Conservation (phyloP, 2,888 invertebrate species). For the Mimachlamys varia region DNA sequence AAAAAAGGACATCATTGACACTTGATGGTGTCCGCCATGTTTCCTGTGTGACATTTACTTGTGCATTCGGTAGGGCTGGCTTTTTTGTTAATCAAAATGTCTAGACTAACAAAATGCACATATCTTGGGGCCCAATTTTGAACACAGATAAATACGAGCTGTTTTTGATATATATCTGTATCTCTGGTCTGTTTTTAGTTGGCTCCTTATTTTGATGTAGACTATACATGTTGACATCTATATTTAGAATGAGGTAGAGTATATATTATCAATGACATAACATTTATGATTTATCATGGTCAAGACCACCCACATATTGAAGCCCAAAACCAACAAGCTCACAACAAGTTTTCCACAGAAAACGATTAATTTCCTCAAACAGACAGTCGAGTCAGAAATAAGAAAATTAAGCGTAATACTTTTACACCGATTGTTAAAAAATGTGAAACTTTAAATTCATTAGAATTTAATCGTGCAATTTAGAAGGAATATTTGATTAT, state of each 20-base stretch:
- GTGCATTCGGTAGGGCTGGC: not conserved
- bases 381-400: not conserved
- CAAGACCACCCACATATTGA: not conserved
- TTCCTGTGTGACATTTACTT: not conserved
- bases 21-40: too few species aligned
- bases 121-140: not conserved
- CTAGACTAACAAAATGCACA: not conserved
- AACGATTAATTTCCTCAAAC: not conserved
- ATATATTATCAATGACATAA: not conserved
- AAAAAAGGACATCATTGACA: too few species aligned
- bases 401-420: not conserved
- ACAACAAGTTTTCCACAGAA: not conserved
- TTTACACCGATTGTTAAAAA: not conserved
- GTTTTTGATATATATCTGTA: not conserved
- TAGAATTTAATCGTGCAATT: conserved; percentile 31
- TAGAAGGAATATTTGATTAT: conserved; percentile 16
- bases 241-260: not conserved
- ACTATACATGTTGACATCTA: not conserved
- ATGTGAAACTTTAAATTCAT: not conserved
- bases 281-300: not conserved
- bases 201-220: not conserved
- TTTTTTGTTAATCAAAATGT: not conserved
- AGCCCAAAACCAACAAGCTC: not conserved
- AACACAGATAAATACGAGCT: not conserved
- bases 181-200: not conserved